These are phyloP conservation scores for Streblospio benedicti DNA, from an alignment of 1,140 invertebrate species.

Conservation along the genomic window DNA sequence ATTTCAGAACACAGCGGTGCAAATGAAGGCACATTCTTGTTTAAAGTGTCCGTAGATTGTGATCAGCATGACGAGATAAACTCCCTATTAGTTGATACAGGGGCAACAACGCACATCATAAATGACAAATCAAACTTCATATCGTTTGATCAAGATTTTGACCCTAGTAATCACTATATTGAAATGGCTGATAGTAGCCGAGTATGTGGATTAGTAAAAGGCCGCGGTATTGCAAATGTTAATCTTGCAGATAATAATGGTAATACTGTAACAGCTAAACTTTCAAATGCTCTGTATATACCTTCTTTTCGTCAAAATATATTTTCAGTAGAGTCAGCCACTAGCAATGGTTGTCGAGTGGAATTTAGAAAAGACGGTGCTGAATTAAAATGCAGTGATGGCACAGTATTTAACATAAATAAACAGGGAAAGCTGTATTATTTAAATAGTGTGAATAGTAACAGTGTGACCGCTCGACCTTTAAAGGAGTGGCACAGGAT, in stretches of 20 bases:
- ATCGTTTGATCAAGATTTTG: constrained; percentile 15
- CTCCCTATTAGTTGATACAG: constrained; percentile 18
- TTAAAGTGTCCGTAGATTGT: too few species aligned
- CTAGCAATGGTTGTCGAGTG: neutral
- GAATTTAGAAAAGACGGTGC: neutral
- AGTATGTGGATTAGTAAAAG: constrained; percentile 1
- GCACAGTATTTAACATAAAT: neutral
- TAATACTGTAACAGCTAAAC: too few species aligned
- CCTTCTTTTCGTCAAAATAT: constrained; percentile 8
- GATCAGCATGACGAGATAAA: too few species aligned
- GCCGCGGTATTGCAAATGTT: constrained; percentile 13
- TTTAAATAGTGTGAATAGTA: neutral
- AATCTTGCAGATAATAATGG: constrained; percentile 10
- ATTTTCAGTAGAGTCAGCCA: neutral
- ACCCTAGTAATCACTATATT: constrained; percentile 15
- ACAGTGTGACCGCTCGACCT: neutral
- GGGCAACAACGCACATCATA: constrained; percentile 18
- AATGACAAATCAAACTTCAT: constrained; percentile 11
- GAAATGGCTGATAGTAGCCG: constrained; percentile 14
- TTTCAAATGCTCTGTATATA: constrained; percentile 19
- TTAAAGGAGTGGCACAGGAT: neutral
- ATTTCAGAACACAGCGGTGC: too few species aligned
- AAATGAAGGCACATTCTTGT: too few species aligned
- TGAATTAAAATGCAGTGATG: neutral
- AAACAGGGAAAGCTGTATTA: neutral